phyloP scores from a whole-genome alignment of 2,888 invertebrate genomes.

The Amblyjoppa fuscipennis region DNA sequence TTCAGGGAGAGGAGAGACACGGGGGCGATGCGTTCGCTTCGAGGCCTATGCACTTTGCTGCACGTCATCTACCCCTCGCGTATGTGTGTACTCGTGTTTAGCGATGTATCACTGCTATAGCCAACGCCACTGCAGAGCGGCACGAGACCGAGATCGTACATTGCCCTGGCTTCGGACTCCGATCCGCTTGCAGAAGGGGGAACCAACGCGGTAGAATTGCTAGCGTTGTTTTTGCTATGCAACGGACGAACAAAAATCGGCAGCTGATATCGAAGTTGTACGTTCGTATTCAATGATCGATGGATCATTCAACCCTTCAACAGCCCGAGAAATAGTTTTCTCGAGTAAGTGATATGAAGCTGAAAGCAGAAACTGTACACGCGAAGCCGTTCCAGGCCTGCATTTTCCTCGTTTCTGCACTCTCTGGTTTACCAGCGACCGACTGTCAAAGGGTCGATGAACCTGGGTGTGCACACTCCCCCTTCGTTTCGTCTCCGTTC shows the following conservation, averaged over 20 bases:
- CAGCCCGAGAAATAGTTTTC: background rate
- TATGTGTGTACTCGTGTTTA: background rate
- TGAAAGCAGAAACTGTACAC: slow-evolving; percentile 36
- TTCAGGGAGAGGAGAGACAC: background rate
- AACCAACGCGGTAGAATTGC: background rate
- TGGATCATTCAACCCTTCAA: no score
- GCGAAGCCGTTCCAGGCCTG: slow-evolving; percentile 53
- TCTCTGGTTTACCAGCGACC: slow-evolving; percentile 63
- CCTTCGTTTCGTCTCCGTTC: slow-evolving; percentile 43
- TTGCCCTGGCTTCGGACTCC: slow-evolving; percentile 27
- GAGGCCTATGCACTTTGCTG: slow-evolving; percentile 26
- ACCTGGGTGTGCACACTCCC: slow-evolving; percentile 63
- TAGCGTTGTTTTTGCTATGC: background rate
- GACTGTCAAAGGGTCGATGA: slow-evolving; percentile 72
- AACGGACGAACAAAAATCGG: background rate
- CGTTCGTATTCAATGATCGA: no score
- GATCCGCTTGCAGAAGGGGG: background rate
- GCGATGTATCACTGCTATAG: background rate
- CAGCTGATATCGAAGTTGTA: no score
- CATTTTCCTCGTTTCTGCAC: slow-evolving; percentile 61
- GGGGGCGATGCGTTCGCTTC: slow-evolving; percentile 16
- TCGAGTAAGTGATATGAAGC: slow-evolving; percentile 1
- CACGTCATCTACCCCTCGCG: background rate
- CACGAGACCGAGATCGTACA: slow-evolving; percentile 26
- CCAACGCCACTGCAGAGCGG: slow-evolving; percentile 19